These are phyloP conservation scores for Calliphora vicina DNA, from an alignment of 1,140 invertebrate genomes.

Conservation along the genomic window DNA sequence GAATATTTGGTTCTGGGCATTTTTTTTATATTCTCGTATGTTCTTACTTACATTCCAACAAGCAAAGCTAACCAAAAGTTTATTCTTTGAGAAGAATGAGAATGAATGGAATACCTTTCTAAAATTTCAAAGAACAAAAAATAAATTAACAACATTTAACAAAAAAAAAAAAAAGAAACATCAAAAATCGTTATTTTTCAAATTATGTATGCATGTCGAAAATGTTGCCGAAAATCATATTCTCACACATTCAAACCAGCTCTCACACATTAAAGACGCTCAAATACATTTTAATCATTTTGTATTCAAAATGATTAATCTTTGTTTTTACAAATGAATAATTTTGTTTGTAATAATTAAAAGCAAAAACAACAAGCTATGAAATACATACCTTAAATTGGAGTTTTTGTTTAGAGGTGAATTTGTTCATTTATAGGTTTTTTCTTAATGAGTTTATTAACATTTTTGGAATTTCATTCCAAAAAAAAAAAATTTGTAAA, in stretches of 20 bases:
- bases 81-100: neutral
- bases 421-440: no score
- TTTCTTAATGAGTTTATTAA: no score
- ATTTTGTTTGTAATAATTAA: neutral
- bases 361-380: neutral
- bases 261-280: neutral
- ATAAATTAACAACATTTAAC: neutral
- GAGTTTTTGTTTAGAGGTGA: no score
- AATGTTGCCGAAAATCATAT: neutral
- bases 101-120: constrained; percentile 9
- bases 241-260: neutral
- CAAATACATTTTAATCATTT: neutral
- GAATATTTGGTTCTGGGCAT: no score
- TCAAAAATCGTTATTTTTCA: neutral
- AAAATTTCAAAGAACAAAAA: neutral
- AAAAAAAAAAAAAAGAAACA: no score
- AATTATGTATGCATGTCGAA: constrained; percentile 13
- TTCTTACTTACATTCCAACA: neutral
- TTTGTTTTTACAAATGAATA: neutral
- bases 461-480: no score
- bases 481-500: no score
- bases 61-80: neutral
- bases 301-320: neutral
- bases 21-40: no score
- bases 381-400: no score